These are phyloP conservation scores for Paramisgurnus dabryanus DNA, from an alignment of 2,113 vertebrate genomes.

Conservation along the genomic window DNA sequence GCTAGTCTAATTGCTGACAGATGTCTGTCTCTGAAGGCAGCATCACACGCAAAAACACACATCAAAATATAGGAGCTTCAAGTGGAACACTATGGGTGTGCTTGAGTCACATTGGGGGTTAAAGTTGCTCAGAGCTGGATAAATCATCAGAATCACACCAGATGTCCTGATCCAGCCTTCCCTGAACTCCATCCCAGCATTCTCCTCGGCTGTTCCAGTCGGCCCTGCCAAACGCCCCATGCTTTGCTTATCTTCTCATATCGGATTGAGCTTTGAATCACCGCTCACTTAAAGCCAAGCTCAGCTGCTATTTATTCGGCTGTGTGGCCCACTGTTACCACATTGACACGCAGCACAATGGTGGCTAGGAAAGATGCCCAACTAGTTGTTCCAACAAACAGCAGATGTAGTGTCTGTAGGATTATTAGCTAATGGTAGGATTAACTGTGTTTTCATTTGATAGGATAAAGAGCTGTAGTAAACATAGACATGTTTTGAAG, in stretches of 20 bases:
- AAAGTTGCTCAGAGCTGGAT: slow-evolving; percentile 30
- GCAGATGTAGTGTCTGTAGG: slow-evolving; percentile 1
- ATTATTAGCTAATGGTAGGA: neutral
- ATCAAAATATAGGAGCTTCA: slow-evolving; percentile 16
- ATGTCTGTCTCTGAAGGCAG: slow-evolving; percentile 26
- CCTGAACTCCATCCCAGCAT: slow-evolving; percentile 18
- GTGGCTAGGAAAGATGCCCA: slow-evolving; percentile 50
- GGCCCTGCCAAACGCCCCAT: slow-evolving; percentile 49
- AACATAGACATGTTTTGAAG: too few relatives aligned
- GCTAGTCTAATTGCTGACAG: neutral
- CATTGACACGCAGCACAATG: slow-evolving; percentile 55
- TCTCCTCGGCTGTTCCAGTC: slow-evolving; percentile 16
- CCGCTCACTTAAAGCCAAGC: slow-evolving; percentile 58
- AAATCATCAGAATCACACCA: slow-evolving; percentile 24
- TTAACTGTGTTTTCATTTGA: neutral
- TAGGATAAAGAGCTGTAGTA: neutral
- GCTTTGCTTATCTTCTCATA: slow-evolving; percentile 72
- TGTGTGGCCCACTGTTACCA: slow-evolving; percentile 71
- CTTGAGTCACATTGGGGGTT: slow-evolving; percentile 31
- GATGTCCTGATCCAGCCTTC: slow-evolving; percentile 24
- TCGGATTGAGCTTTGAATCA: slow-evolving; percentile 66
- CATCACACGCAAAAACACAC: slow-evolving; percentile 2
- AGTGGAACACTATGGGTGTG: slow-evolving; percentile 28
- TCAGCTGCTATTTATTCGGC: slow-evolving; percentile 61
- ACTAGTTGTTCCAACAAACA: neutral